A percentile compares a stretch with the other conserved stretches of the same genome.
These are phyloP conservation scores for Amblyraja radiata DNA, from an alignment of 2,797 vertebrate genomes.

Conservation along the genomic window DNA sequence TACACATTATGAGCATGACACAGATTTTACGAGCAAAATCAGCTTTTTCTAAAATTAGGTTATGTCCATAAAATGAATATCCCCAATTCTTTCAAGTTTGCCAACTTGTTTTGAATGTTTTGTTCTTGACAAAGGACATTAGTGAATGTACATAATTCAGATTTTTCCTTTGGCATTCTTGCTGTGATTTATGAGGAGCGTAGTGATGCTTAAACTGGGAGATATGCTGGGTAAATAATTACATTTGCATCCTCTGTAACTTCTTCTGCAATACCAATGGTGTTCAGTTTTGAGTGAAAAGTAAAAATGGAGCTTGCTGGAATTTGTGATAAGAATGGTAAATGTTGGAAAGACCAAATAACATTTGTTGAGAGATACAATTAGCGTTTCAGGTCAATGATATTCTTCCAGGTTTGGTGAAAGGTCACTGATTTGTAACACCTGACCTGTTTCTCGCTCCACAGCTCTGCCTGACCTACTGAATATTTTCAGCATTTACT, in stretches of 20 bases:
- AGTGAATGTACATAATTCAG: not conserved
- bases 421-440: too few species aligned
- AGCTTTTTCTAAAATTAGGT: not conserved
- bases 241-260: not conserved
- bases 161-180: not conserved
- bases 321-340: too few species aligned
- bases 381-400: too few species aligned
- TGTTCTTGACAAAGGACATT: not conserved
- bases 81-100: not conserved
- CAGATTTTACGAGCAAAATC: not conserved
- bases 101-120: not conserved
- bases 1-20: not conserved
- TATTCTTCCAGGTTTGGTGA: too few species aligned
- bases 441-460: too few species aligned
- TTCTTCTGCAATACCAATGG: too few species aligned
- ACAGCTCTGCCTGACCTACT: not conserved
- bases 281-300: too few species aligned
- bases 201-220: not conserved
- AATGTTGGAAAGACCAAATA: too few species aligned
- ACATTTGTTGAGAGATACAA: too few species aligned
- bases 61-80: not conserved
- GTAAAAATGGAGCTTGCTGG: too few species aligned
- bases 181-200: not conserved
- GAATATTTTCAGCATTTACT: too few species aligned
- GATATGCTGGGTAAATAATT: not conserved